Conservation (phyloP, 2,888 invertebrate species). For the Fabriciana adippe region DNA sequence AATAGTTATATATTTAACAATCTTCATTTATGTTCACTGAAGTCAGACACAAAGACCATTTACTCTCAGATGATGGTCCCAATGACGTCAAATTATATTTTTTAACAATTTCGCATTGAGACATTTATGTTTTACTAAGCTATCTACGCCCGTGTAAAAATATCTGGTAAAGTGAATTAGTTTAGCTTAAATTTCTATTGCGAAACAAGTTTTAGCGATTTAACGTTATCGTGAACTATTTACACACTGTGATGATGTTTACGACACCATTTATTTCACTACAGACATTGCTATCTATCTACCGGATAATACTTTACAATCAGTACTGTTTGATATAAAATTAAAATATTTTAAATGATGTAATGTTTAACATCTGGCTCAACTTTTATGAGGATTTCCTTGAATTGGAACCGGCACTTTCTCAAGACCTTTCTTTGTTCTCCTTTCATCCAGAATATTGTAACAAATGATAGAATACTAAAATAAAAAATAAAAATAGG, state of each 20-base stretch:
- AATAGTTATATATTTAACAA: neutral
- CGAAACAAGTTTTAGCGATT: constrained; percentile 17
- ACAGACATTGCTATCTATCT: constrained; percentile 8
- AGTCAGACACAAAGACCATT: neutral
- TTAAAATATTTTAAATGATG: constrained; percentile 1
- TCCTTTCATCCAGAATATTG: no score
- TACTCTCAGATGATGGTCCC: constrained; percentile 11
- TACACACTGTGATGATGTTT: constrained; percentile 4
- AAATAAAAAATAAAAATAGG: neutral
- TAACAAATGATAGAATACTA: no score
- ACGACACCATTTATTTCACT: neutral
- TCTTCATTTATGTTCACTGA: neutral
- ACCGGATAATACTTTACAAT: constrained; percentile 9
- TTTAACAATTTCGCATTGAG: constrained; percentile 11
- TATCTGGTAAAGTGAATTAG: constrained; percentile 22
- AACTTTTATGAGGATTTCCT: neutral
- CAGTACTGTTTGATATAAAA: constrained; percentile 18
- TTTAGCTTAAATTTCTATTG: constrained; percentile 19
- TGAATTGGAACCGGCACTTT: neutral
- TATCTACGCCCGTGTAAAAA: constrained; percentile 31
- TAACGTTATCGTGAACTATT: constrained; percentile 9
- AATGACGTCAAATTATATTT: constrained; percentile 9
- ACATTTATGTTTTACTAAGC: constrained; percentile 16
- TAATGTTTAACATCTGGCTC: neutral
- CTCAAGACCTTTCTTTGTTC: no score